phyloP scores from a whole-genome alignment of 2,888 invertebrate species.

The Caenorhabditis sp. region DNA sequence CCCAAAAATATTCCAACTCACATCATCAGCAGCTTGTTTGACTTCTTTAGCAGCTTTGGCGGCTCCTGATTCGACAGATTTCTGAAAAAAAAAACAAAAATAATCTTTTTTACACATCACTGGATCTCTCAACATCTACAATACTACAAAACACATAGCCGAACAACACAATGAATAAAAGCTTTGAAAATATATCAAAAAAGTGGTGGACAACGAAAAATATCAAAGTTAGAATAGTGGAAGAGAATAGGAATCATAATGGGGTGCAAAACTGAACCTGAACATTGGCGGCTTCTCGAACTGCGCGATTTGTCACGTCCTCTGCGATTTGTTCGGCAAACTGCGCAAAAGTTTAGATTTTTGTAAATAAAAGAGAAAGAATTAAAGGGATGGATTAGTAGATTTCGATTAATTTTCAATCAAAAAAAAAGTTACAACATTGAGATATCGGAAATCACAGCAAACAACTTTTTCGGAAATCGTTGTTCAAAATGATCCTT shows the following conservation, averaged over 20 bases:
- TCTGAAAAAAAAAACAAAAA: conserved; percentile 16
- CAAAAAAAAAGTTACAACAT: too few relatives aligned
- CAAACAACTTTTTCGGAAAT: too few relatives aligned
- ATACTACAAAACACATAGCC: neutral
- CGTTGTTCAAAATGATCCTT: too few relatives aligned
- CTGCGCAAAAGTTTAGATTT: neutral
- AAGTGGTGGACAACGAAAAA: neutral
- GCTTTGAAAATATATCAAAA: neutral
- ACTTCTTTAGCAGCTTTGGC: conserved; percentile 14
- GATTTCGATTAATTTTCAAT: too few relatives aligned
- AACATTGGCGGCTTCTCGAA: conserved; percentile 1
- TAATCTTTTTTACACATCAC: too few relatives aligned
- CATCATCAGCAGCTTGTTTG: conserved; percentile 14
- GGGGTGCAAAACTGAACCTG: conserved; percentile 1
- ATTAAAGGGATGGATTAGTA: conserved; percentile 6
- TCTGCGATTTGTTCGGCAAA: conserved; percentile 5
- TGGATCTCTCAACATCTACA: neutral
- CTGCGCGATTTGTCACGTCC: neutral
- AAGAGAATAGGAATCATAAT: too few relatives aligned
- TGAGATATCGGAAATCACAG: too few relatives aligned
- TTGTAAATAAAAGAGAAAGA: neutral
- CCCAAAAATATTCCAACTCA: conserved; percentile 10
- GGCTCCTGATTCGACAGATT: conserved; percentile 10
- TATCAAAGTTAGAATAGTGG: neutral
- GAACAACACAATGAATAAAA: neutral